Conservation (phyloP, 1,140 invertebrate species). For the Drosophila bipectinata region DNA sequence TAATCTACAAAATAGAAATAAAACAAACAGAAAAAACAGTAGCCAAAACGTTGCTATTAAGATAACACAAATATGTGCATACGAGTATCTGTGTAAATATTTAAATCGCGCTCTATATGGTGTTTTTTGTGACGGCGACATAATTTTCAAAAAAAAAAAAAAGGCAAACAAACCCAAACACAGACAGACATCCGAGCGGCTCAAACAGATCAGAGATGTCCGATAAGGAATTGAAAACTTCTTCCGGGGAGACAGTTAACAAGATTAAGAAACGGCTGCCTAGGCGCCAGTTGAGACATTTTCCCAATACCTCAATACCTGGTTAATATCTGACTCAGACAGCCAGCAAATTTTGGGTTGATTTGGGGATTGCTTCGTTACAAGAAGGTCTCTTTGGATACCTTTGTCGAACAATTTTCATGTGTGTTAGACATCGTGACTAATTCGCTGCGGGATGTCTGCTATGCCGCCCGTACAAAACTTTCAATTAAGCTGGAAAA, state of each 20-base stretch:
- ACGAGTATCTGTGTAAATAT: slow-evolving; percentile 71
- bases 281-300: slow-evolving; percentile 50
- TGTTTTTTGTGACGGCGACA: slow-evolving; percentile 44
- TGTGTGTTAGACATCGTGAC: slow-evolving; percentile 70
- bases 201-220: slow-evolving; percentile 54
- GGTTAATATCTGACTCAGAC: slow-evolving; percentile 33
- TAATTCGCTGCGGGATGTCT: slow-evolving; percentile 73
- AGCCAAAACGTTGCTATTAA: slow-evolving; percentile 71
- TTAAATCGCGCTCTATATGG: slow-evolving; percentile 53
- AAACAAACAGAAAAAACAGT: slow-evolving; percentile 56
- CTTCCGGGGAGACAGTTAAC: slow-evolving; percentile 63
- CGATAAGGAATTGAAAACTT: slow-evolving; percentile 60
- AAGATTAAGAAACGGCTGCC: slow-evolving; percentile 34
- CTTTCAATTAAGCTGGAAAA: slow-evolving; percentile 73
- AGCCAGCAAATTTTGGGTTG: slow-evolving; percentile 4
- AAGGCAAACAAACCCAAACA: slow-evolving; percentile 25
- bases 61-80: slow-evolving; percentile 61
- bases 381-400: slow-evolving; percentile 5
- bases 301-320: slow-evolving; percentile 18
- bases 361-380: slow-evolving; percentile 10
- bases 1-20: slow-evolving; percentile 56
- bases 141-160: slow-evolving; percentile 47
- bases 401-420: slow-evolving; percentile 56
- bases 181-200: slow-evolving; percentile 32
- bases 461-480: slow-evolving; percentile 45